These are phyloP conservation scores for Acanthiza pusilla DNA, from an alignment of 2,797 vertebrate genomes.

Conservation along the genomic window DNA sequence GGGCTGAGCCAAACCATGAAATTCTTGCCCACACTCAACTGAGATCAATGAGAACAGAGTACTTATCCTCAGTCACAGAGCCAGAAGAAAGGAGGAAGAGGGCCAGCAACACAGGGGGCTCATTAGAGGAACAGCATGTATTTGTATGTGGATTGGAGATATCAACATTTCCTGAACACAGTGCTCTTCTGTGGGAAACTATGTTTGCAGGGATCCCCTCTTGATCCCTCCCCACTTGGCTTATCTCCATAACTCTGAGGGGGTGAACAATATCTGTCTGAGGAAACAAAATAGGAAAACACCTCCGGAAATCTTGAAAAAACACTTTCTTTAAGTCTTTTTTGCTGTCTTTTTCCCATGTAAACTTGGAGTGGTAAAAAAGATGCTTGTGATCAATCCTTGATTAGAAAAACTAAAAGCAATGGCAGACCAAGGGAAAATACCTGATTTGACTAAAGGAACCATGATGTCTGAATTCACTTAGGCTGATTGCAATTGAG, in stretches of 20 bases:
- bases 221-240: neutral
- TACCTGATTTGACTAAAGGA: slow-evolving; percentile 10
- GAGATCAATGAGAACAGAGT: neutral
- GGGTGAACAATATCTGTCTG: neutral
- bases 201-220: neutral
- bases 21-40: neutral
- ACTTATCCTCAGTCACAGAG: neutral
- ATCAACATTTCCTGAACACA: neutral
- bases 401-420: slow-evolving; percentile 19
- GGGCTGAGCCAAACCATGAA: neutral
- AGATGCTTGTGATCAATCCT: neutral
- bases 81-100: neutral
- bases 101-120: neutral
- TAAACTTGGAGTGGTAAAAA: neutral
- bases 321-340: neutral
- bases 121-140: neutral
- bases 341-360: neutral
- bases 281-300: neutral
- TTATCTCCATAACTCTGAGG: neutral
- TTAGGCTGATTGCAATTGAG: slow-evolving; percentile 45
- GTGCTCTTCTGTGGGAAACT: neutral
- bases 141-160: neutral
- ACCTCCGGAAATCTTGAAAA: neutral
- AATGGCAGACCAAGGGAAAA: neutral
- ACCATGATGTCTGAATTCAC: slow-evolving; percentile 33